These are phyloP conservation scores for Gastrophryne carolinensis DNA, from an alignment of 2,797 vertebrate genomes.

Conservation along the genomic window DNA sequence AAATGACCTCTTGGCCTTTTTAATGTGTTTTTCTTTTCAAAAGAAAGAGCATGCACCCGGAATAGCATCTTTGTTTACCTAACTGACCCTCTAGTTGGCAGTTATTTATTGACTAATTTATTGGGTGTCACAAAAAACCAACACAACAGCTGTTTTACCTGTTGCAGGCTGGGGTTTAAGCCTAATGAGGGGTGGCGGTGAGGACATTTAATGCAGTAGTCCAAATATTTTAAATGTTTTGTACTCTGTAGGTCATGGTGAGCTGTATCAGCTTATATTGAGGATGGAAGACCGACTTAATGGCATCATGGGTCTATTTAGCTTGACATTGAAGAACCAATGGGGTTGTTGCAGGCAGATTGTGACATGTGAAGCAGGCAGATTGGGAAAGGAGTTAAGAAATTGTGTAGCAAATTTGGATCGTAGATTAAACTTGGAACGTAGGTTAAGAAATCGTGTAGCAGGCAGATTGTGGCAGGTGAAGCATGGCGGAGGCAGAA, in stretches of 20 bases:
- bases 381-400: no score
- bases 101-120: conserved; percentile 49
- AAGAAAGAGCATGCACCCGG: conserved; percentile 37
- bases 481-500: no score
- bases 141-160: conserved; percentile 46
- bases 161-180: background rate
- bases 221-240: background rate
- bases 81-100: conserved; percentile 35
- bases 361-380: no score
- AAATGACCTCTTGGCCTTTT: conserved; percentile 48
- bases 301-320: no score
- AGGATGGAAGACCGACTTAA: no score
- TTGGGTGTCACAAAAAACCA: conserved; percentile 32
- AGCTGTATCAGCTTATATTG: no score
- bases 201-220: background rate
- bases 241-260: background rate
- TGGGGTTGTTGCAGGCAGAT: no score
- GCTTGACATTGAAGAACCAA: no score
- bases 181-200: background rate
- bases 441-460: no score
- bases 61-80: conserved; percentile 49
- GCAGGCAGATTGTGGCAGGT: no score
- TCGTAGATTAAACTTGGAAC: no score
- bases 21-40: conserved; percentile 53
- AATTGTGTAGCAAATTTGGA: no score